Evolutionary conservation across 1,140 invertebrate genomes (phyloP).

Genomic region (Callitettix versicolor): DNA sequence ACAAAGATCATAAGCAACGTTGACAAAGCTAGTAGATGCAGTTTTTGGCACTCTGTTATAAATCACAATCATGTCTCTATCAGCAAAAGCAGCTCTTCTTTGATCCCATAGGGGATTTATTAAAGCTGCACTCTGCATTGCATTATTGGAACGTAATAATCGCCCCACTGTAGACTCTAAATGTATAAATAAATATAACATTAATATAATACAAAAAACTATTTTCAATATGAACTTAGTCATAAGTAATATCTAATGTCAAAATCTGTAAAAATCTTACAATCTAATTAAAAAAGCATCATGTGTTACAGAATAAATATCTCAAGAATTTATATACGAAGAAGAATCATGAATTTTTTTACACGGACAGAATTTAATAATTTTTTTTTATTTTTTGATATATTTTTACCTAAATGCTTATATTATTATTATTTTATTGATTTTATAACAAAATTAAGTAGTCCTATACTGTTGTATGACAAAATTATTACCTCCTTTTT

Average conservation of each 20-base stretch:
- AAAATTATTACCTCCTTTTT: no score
- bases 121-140: not conserved
- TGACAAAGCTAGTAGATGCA: slow-evolving; percentile 96
- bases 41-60: slow-evolving; percentile 98
- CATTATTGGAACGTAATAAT: slow-evolving; percentile 11
- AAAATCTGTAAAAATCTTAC: not conserved
- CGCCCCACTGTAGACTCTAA: slow-evolving; percentile 19
- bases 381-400: no score
- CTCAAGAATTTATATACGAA: no score
- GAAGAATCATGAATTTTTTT: no score
- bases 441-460: no score
- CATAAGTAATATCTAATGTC: not conserved
- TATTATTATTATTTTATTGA: no score
- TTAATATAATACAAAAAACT: not conserved
- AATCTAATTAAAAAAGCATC: not conserved
- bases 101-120: not conserved
- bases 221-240: not conserved
- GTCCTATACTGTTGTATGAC: no score
- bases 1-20: slow-evolving; percentile 92
- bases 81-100: not conserved
- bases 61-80: slow-evolving; percentile 65
- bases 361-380: no score
- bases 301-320: not conserved
- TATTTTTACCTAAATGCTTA: no score
- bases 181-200: not conserved